Percentiles rank a stretch among this genome's conserved stretches.
Conservation (phyloP, 2,888 invertebrate genomes). For the Diadegma fenestrale region DNA sequence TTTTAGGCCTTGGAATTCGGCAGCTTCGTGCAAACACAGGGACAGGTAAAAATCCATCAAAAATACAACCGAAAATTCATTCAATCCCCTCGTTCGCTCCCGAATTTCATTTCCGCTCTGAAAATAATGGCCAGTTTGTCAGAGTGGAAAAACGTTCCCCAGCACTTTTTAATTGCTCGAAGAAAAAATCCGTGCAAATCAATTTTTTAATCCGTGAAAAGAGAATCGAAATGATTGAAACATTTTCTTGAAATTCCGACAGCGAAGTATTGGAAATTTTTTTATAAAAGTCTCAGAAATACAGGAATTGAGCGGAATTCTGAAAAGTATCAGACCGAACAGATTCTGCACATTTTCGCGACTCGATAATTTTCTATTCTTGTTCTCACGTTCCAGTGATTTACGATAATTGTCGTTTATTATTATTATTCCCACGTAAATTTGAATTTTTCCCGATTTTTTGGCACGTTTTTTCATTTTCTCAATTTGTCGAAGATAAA, state of each 20-base stretch:
- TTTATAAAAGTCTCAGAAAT: not conserved
- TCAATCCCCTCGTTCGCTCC: not conserved
- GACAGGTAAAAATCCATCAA: constrained; percentile 80
- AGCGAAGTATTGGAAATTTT: not conserved
- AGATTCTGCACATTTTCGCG: too few relatives aligned
- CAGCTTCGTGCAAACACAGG: constrained; percentile 82
- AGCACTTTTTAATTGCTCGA: not conserved
- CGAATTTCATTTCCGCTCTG: not conserved
- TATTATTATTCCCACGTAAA: too few relatives aligned
- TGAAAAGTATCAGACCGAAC: too few relatives aligned
- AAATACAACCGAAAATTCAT: not conserved
- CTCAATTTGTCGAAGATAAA: not conserved
- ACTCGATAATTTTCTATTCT: not conserved
- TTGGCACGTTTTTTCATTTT: too few relatives aligned
- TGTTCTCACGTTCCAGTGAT: not conserved
- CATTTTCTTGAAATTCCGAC: not conserved
- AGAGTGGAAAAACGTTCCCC: not conserved
- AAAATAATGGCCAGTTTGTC: not conserved
- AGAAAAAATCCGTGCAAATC: too few relatives aligned
- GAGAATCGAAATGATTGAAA: not conserved
- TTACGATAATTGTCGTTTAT: not conserved
- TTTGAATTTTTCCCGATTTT: too few relatives aligned
- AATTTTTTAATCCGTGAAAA: too few relatives aligned
- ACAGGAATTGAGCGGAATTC: not conserved
- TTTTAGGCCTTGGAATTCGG: constrained; percentile 84